A percentile compares a stretch with the other conserved stretches of the same genome.
Conservation (phyloP, 2,113 vertebrate species). For the Aegypius monachus region DNA sequence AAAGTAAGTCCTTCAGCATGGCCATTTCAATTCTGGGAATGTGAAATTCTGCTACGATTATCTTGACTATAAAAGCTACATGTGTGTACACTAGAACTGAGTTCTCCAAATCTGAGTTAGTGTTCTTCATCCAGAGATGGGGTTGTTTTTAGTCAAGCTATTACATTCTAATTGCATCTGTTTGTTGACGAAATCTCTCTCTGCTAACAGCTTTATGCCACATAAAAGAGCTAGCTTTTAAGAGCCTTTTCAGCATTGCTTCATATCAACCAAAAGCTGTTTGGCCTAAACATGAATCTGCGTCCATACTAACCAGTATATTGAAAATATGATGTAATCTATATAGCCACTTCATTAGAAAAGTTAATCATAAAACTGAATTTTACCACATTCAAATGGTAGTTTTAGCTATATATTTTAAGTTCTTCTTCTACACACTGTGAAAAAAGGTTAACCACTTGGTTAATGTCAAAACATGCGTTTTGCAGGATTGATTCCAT, state of each 20-base stretch:
- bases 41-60: background rate
- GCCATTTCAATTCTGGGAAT: background rate
- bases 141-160: background rate
- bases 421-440: constrained; percentile 80
- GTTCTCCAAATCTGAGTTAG: background rate
- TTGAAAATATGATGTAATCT: background rate
- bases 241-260: background rate
- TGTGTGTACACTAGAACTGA: accelerated
- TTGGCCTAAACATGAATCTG: background rate
- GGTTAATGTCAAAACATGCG: constrained; percentile 67
- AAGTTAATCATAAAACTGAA: background rate
- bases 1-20: background rate
- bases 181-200: background rate
- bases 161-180: background rate
- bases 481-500: constrained; percentile 81
- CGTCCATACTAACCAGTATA: background rate
- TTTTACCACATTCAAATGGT: background rate
- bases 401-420: constrained; percentile 70
- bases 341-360: background rate
- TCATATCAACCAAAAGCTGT: background rate
- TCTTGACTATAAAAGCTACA: background rate
- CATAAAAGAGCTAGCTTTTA: background rate
- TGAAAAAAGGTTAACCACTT: constrained; percentile 78
- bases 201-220: background rate
- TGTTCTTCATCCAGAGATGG: background rate